phyloP scores from a whole-genome alignment of 2,113 vertebrate genomes.

The Paramormyrops kingsleyae region DNA sequence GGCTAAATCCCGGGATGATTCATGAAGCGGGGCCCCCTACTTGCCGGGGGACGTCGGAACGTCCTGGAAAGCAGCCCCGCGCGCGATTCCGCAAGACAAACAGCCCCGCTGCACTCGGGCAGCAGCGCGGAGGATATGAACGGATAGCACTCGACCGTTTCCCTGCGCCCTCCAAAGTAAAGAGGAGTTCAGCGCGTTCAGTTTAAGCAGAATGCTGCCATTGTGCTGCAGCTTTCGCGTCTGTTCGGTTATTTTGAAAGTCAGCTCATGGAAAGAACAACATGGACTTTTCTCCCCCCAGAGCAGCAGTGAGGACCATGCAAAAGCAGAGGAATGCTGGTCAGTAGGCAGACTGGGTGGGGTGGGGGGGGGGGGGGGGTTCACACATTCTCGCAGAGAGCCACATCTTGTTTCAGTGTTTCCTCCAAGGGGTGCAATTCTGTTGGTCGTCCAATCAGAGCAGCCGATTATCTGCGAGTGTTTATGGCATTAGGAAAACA shows the following conservation, averaged over 20 bases:
- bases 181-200: slow-evolving; percentile 23
- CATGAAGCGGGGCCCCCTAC: not conserved
- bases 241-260: slow-evolving; percentile 23
- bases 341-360: not conserved
- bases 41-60: not conserved
- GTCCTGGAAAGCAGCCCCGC: not conserved
- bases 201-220: slow-evolving; percentile 26
- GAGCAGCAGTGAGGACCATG: not conserved
- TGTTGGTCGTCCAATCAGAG: slow-evolving; percentile 16
- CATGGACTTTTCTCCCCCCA: slow-evolving; percentile 5
- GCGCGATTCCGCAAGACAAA: not conserved
- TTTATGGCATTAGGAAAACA: slow-evolving; percentile 23
- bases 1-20: slow-evolving; percentile 6
- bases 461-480: not conserved
- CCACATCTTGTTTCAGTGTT: not conserved
- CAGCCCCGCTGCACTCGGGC: not conserved
- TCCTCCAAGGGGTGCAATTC: not conserved
- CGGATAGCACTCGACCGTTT: slow-evolving; percentile 12
- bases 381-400: not conserved
- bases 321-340: not conserved
- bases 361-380: not conserved
- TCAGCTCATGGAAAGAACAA: slow-evolving; percentile 31
- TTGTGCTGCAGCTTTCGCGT: slow-evolving; percentile 23
- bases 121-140: slow-evolving; percentile 1
- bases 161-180: slow-evolving; percentile 23